phyloP scores from a whole-genome alignment of 30 jellyfish, hydroid and myxozoan genomes.

The Pelagia noctiluca region DNA sequence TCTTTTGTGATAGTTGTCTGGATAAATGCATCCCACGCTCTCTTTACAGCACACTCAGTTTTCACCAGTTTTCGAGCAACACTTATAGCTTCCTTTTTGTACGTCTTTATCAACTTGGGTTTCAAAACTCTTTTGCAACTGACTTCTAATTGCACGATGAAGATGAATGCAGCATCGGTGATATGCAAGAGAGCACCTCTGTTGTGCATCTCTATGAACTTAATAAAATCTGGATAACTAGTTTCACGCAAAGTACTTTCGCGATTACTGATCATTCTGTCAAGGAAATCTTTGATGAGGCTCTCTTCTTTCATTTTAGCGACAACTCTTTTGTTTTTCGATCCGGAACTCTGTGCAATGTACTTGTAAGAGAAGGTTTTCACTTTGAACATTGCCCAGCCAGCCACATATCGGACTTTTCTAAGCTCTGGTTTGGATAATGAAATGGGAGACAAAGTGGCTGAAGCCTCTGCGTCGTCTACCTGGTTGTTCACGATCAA shows the following conservation, averaged over 20 bases:
- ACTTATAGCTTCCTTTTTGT: background rate
- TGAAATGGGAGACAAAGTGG: background rate
- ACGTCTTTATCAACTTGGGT: background rate
- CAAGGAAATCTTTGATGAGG: constrained; percentile 5
- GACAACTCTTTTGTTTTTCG: background rate
- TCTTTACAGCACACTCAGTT: background rate
- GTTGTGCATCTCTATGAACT: background rate
- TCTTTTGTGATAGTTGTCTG: too few species aligned
- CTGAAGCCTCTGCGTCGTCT: constrained; percentile 4
- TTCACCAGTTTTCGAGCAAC: background rate
- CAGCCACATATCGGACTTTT: background rate
- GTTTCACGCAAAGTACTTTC: constrained; percentile 2
- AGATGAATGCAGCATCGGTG: constrained; percentile 8
- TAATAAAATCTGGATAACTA: background rate
- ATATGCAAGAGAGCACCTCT: constrained; percentile 1
- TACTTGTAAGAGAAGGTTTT: background rate
- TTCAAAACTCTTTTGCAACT: background rate
- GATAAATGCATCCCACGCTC: background rate
- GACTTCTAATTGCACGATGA: background rate
- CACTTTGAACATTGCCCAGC: constrained; percentile 3
- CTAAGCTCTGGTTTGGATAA: constrained; percentile 5
- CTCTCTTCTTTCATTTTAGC: constrained; percentile 3
- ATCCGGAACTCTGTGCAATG: background rate
- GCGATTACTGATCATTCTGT: background rate
- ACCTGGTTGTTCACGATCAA: constrained; percentile 2